phyloP scores from a whole-genome alignment of 2,888 invertebrate species.

The Lasioglossum malachurum region DNA sequence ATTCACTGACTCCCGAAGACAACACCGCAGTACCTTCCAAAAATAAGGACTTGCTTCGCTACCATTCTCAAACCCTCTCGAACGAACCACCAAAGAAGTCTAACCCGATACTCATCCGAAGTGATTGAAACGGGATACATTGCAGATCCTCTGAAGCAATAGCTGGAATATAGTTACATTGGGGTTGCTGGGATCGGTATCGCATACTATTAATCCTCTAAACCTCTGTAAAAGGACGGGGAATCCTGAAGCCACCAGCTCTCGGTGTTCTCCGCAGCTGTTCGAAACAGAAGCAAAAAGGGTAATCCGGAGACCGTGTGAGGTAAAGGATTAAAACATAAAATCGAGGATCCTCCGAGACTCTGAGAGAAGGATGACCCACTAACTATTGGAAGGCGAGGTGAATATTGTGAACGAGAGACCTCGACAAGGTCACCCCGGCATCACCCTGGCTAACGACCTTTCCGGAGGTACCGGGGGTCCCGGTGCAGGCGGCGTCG shows the following conservation, averaged over 20 bases:
- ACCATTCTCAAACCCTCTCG: not conserved
- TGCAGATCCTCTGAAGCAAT: not conserved
- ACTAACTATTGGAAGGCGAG: slow-evolving; percentile 69
- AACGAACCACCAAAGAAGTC: not conserved
- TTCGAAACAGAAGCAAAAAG: not conserved
- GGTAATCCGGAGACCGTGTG: not conserved
- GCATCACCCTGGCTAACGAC: slow-evolving; percentile 85
- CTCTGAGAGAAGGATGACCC: slow-evolving; percentile 37
- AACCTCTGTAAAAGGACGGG: not conserved
- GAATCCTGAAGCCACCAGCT: not conserved
- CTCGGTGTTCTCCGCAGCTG: not conserved
- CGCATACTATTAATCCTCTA: not conserved
- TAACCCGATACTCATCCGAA: not conserved
- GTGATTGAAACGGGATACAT: not conserved
- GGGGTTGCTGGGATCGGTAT: not conserved
- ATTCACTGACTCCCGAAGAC: no score
- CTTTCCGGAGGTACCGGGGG: slow-evolving; percentile 85
- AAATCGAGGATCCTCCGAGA: slow-evolving; percentile 28
- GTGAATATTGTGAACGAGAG: slow-evolving; percentile 45
- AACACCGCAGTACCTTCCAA: no score
- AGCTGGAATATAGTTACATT: not conserved
- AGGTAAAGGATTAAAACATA: not conserved
- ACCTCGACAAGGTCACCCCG: slow-evolving; percentile 80
- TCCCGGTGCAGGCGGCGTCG: slow-evolving; percentile 88
- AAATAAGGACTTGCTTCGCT: not conserved